Evolutionary conservation across 2,113 vertebrate species (phyloP).

Genomic region (Rousettus leschenaultii): DNA sequence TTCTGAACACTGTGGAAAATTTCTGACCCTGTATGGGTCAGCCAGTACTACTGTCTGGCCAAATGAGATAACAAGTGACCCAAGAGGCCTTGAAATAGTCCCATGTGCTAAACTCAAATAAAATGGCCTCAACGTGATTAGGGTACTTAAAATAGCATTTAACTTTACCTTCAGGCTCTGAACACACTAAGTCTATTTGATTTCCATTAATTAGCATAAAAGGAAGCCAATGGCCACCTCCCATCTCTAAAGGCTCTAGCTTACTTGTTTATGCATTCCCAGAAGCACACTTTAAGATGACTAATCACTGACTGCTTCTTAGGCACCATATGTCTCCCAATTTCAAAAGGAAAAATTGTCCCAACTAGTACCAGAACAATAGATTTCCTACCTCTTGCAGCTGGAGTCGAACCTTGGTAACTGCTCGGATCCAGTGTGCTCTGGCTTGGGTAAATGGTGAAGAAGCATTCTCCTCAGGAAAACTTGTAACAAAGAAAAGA

Average conservation of each 20-base stretch:
- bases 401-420: conserved; percentile 94
- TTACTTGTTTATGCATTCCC: conserved; percentile 33
- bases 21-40: background rate
- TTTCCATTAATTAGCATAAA: conserved; percentile 35
- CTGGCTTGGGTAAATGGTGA: conserved; percentile 89
- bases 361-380: conserved; percentile 45
- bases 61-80: background rate
- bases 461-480: conserved; percentile 78
- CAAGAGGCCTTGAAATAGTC: background rate
- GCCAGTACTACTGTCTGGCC: background rate
- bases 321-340: conserved; percentile 53
- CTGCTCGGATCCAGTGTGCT: conserved; percentile 93
- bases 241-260: background rate
- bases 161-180: background rate
- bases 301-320: conserved; percentile 53
- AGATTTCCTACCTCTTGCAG: conserved; percentile 92
- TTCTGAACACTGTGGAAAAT: background rate
- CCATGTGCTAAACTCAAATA: background rate
- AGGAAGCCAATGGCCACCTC: background rate
- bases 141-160: conserved; percentile 8
- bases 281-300: conserved; percentile 59
- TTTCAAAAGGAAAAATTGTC: conserved; percentile 61
- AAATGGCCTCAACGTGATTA: background rate
- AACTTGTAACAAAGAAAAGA: conserved; percentile 75
- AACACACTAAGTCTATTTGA: background rate